Base-by-base conservation (phyloP, 1,140 invertebrate species). In the Planococcus citri region DNA sequence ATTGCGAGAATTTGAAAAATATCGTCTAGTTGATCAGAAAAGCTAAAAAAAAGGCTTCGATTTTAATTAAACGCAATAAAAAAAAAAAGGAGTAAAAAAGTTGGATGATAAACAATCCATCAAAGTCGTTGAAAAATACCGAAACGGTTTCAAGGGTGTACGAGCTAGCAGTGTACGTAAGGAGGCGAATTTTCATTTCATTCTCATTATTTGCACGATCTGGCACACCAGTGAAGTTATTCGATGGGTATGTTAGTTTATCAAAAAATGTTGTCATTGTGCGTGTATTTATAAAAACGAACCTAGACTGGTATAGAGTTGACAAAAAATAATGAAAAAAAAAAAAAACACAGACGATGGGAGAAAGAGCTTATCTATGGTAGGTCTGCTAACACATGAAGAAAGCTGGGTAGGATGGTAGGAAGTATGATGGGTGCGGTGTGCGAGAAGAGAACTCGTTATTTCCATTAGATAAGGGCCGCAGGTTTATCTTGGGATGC, bases 51-150 rank as follows among this genome's bases (percentile, higher is more conserved):
- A 51, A 51, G 17, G 41, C 6, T 51, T 51, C 12, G n/a, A 17
- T 51, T 51, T 51, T 51, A 51, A 51, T 51, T 51, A 51, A 51
- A 37, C 6, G 33, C n/a, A n/a, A n/a, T n/a, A n/a, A n/a, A 17
- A 51, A 17, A n/a, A 51, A 51, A 51, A 51, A 6, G n/a, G 6
- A 6, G 12, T 3, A 51, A 51, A 51, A 51, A 51, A n/a, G n/a
- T n/a, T n/a, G n/a, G n/a, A n/a, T n/a, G n/a, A 51, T 51, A 51
- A 51, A 51, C 41, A 51, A 51, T 51, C 41, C 41, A 51, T 51
- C 41, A 51, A 51, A 51, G 41, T 51, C 41, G 41, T n/a, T 4
- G 17, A 51, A 51, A 51, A 51, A 51, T 51, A n/a, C 12, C 41
- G n/a, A 51, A 17, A 20, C n/a, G n/a, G n/a, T n/a, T n/a, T n/a